Base-by-base conservation (phyloP, 2,888 invertebrate species). In the Cordilura impudica region DNA sequence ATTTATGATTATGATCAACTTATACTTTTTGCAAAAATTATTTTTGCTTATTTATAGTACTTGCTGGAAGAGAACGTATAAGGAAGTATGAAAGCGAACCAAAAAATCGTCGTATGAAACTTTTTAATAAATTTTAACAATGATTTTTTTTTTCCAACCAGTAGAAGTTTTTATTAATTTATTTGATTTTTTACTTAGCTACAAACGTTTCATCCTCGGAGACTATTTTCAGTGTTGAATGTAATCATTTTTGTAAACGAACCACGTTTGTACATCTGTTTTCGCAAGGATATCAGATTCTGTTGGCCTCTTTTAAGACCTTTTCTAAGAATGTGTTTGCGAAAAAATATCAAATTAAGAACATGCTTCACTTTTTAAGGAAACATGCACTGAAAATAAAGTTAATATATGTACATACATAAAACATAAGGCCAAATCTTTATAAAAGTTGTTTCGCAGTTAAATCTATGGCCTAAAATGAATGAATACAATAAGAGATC, bases 291-390 rank as follows among this genome's bases (percentile, higher is more conserved):
- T 6, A 43, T n/a, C 19, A n/a, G 19, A 49, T 19, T 2, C 31
- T 49, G 14, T 39, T 39, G n/a, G n/a, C 10, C 35, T 63, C 35
- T 18, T 29, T 29, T 49, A 18, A 49, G n/a, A 49, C 8, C 7
- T 10, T 49, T 49, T 63, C 45, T 4, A 39, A 58, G 8, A 21
- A 18, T n/a, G n/a, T n/a, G n/a, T n/a, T n/a, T n/a, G n/a, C n/a
- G n/a, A 31, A 49, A 49, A 61, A 35, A 29, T 4, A 35, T 16
- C 54, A 63, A n/a, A n/a, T 72, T 72, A 72, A 65, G 58, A 19
- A 58, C 49, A 51, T 73, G 49, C 72, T 73, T 65, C 43, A 65
- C 65, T 73, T 73, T 65, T 73, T 65, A 65, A 63, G 63, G 61
- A 71, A 63, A 60, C 26, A n/a, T n/a, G n/a, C n/a, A 18, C 16